Evolutionary conservation across 1,140 invertebrate species (phyloP).

Genomic region (Orussus abietinus): DNA sequence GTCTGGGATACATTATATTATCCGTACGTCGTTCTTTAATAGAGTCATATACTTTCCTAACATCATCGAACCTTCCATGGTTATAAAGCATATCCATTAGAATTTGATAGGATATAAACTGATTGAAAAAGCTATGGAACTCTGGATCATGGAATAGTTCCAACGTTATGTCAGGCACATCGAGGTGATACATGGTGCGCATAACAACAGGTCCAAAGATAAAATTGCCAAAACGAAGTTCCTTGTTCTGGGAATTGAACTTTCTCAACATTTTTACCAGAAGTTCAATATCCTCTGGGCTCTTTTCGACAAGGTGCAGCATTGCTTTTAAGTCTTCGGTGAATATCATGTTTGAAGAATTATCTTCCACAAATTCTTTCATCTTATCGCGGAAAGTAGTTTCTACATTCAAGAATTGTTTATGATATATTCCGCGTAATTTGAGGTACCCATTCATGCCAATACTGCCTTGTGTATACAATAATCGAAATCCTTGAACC

Average conservation of each 20-base stretch:
- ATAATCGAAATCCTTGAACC: conserved; percentile 29
- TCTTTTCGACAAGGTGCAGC: conserved; percentile 63
- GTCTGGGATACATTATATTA: conserved; percentile 62
- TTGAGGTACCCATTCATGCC: conserved; percentile 60
- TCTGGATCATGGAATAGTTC: conserved; percentile 62
- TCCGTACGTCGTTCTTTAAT: conserved; percentile 56
- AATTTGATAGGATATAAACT: conserved; percentile 65
- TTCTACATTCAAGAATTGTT: conserved; percentile 57
- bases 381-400: conserved; percentile 68
- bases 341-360: conserved; percentile 66
- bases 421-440: conserved; percentile 51
- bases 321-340: conserved; percentile 84
- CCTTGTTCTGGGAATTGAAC: conserved; percentile 69
- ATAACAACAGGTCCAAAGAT: conserved; percentile 81
- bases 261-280: conserved; percentile 65
- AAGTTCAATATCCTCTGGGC: conserved; percentile 61
- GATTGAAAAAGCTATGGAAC: conserved; percentile 67
- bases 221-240: conserved; percentile 72
- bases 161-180: conserved; percentile 66
- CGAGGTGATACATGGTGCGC: conserved; percentile 69
- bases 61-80: conserved; percentile 65
- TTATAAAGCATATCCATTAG: conserved; percentile 70
- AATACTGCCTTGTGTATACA: conserved; percentile 57
- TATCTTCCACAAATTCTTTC: conserved; percentile 55
- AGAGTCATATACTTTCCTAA: conserved; percentile 61